These are phyloP conservation scores for Piprites chloris DNA, from an alignment of 2,113 vertebrate species.

Conservation along the genomic window DNA sequence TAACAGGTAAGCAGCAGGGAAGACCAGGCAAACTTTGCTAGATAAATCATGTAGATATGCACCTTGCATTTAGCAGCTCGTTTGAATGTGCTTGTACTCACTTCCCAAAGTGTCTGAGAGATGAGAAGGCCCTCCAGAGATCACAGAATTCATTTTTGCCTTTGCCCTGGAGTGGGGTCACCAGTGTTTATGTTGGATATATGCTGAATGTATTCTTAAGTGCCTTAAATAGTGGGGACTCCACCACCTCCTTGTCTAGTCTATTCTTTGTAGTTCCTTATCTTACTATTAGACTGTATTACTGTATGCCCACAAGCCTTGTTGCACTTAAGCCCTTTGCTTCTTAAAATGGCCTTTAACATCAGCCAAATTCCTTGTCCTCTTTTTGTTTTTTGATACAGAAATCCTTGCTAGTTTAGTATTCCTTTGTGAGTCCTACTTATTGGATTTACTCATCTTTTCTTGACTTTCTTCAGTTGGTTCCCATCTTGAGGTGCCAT, in stretches of 20 bases:
- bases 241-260: not conserved
- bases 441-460: not conserved
- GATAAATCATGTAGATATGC: not conserved
- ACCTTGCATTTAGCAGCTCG: not conserved
- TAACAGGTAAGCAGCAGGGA: not conserved
- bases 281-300: not conserved
- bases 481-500: not conserved
- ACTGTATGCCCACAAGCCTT: not conserved
- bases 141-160: not conserved
- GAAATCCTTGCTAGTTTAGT: not conserved
- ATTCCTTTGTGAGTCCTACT: not conserved
- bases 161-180: not conserved
- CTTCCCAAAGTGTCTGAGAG: not conserved
- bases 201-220: not conserved
- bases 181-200: not conserved
- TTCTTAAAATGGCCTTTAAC: not conserved
- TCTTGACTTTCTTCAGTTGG: not conserved
- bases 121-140: not conserved
- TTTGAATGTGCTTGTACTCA: not conserved
- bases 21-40: not conserved
- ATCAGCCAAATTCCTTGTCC: not conserved
- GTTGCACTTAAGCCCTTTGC: not conserved
- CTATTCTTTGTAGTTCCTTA: not conserved
- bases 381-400: not conserved
- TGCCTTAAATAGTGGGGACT: not conserved